phyloP scores from a whole-genome alignment of 2,113 vertebrate genomes.

The Muscicapa adusta region DNA sequence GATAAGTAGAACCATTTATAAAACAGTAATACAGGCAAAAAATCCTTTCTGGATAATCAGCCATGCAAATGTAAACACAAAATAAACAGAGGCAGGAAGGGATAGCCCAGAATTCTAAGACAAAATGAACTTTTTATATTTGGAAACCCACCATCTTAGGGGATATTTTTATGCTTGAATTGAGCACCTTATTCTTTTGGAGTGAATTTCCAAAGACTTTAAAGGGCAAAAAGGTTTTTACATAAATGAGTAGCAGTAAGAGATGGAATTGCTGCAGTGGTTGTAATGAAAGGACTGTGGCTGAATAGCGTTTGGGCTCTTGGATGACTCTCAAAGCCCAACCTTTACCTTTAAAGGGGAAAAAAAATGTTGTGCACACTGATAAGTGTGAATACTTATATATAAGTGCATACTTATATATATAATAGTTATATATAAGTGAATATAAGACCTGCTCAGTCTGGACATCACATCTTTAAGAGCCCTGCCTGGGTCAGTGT shows the following conservation, averaged over 20 bases:
- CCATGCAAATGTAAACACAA: background rate
- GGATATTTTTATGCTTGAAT: constrained; percentile 18
- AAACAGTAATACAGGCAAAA: background rate
- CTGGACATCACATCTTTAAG: background rate
- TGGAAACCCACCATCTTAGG: background rate
- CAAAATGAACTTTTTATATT: background rate
- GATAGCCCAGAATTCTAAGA: background rate
- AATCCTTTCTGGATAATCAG: background rate
- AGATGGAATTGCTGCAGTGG: background rate
- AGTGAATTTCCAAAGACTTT: constrained; percentile 1
- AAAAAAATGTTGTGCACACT: background rate
- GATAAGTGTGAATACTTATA: background rate
- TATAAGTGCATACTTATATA: too few species aligned
- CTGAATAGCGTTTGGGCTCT: constrained; percentile 8
- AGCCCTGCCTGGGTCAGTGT: background rate
- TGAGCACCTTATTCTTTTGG: background rate
- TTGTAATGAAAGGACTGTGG: background rate
- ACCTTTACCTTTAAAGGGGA: background rate
- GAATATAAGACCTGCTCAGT: background rate
- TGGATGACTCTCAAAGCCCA: background rate
- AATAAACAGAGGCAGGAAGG: background rate
- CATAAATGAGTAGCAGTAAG: background rate
- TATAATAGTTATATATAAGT: too few species aligned
- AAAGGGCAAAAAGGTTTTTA: background rate
- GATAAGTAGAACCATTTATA: background rate